A percentile compares a stretch with the other conserved stretches of the same genome.
Conservation (phyloP, 1,140 invertebrate genomes). For the Lordiphosa mommai region DNA sequence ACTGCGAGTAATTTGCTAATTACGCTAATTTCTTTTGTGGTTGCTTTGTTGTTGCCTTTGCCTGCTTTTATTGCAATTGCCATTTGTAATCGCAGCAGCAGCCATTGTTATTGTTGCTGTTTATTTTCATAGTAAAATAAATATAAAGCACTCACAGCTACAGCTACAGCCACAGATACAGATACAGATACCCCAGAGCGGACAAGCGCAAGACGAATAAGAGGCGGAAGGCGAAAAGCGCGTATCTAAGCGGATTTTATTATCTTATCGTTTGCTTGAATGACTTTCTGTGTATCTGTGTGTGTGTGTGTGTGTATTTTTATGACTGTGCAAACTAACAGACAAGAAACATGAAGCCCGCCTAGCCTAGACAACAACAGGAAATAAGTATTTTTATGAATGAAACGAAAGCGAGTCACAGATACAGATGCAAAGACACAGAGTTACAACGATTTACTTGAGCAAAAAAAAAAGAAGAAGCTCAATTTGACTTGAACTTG, state of each 20-base stretch:
- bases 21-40: conserved; percentile 75
- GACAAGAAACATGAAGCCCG: conserved; percentile 56
- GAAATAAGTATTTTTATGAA: conserved; percentile 77
- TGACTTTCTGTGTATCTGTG: conserved; percentile 39
- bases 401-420: conserved; percentile 62
- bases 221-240: conserved; percentile 46
- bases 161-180: not conserved
- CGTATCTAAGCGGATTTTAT: conserved; percentile 76
- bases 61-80: conserved; percentile 55
- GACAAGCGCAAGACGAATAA: conserved; percentile 14
- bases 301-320: conserved; percentile 23
- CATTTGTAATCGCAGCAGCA: conserved; percentile 47
- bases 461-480: too few species aligned
- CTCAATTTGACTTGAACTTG: too few species aligned
- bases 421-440: conserved; percentile 22
- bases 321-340: conserved; percentile 62
- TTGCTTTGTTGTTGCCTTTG: conserved; percentile 63
- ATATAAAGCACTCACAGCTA: conserved; percentile 29
- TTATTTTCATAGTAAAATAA: conserved; percentile 69
- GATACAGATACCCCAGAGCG: conserved; percentile 2
- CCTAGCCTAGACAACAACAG: conserved; percentile 58
- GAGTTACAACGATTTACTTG: too few species aligned
- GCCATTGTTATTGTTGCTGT: conserved; percentile 29
- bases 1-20: conserved; percentile 70
- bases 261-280: conserved; percentile 67